These are phyloP conservation scores for Leptogaster cylindrica DNA, from an alignment of 2,888 invertebrate genomes.

Conservation along the genomic window DNA sequence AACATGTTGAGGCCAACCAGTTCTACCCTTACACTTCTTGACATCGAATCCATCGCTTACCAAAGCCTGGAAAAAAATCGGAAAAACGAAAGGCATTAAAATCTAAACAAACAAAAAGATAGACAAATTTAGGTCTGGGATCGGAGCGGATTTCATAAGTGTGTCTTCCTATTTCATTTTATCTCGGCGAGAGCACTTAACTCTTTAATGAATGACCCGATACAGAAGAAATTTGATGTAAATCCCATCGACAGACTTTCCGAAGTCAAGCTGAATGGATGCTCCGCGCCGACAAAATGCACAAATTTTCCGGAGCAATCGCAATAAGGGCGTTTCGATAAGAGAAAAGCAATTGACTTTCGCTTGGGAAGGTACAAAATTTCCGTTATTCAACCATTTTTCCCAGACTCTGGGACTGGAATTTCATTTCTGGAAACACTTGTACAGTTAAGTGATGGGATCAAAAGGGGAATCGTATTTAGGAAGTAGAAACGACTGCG, in stretches of 20 bases:
- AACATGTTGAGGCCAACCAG: slow-evolving; percentile 97
- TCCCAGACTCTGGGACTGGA: neutral
- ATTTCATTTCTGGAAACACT: no score
- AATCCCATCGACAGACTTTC: neutral
- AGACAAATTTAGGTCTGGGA: slow-evolving; percentile 10
- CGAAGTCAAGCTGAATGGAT: neutral
- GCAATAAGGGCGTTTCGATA: neutral
- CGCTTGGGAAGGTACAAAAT: neutral
- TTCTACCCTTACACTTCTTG: slow-evolving; percentile 77
- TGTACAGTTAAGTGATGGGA: no score
- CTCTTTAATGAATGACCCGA: slow-evolving; percentile 5
- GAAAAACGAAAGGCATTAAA: slow-evolving; percentile 10
- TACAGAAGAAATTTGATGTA: slow-evolving; percentile 9
- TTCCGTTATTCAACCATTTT: neutral
- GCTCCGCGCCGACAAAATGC: neutral
- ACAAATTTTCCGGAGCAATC: neutral
- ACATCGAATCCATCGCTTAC: slow-evolving; percentile 22
- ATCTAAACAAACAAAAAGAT: slow-evolving; percentile 7
- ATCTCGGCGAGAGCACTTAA: slow-evolving; percentile 1
- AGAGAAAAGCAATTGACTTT: neutral
- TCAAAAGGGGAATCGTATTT: no score
- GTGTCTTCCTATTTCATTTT: slow-evolving; percentile 12
- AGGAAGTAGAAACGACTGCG: no score
- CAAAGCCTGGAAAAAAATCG: slow-evolving; percentile 18
- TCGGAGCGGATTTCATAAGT: slow-evolving; percentile 20